Conservation (phyloP, 2,797 vertebrate genomes). For the Neoniphon sammara region DNA sequence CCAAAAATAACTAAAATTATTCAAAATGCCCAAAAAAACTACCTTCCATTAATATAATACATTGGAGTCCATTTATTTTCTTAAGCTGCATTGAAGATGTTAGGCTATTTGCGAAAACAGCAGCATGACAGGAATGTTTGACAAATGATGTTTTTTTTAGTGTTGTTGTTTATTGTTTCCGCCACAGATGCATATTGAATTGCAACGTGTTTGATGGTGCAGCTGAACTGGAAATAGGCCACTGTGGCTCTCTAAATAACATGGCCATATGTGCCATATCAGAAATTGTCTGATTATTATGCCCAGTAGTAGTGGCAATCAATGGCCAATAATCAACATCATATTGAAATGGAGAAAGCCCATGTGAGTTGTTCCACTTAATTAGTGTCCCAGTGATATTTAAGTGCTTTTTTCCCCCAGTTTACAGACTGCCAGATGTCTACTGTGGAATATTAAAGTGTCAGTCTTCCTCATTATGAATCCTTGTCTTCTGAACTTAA, state of each 20-base stretch:
- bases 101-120: slow-evolving; percentile 5
- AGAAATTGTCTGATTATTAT: no score
- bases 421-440: slow-evolving; percentile 31
- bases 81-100: slow-evolving; percentile 8
- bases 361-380: no score
- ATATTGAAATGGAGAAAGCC: no score
- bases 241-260: neutral
- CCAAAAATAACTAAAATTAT: slow-evolving; percentile 35
- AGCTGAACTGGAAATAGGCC: slow-evolving; percentile 4
- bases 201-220: slow-evolving; percentile 10
- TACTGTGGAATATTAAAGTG: slow-evolving; percentile 38
- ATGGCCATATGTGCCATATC: no score
- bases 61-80: neutral
- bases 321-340: no score
- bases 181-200: neutral
- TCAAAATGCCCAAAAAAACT: slow-evolving; percentile 31
- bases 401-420: slow-evolving; percentile 3
- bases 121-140: neutral
- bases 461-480: slow-evolving; percentile 56
- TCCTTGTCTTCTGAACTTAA: slow-evolving; percentile 63
- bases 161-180: no score
- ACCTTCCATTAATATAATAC: slow-evolving; percentile 13
- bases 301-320: no score
- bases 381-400: neutral
- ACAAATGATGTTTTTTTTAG: no score